These are phyloP conservation scores for Ormyrus thymus DNA, from an alignment of 2,888 invertebrate genomes.

Conservation along the genomic window DNA sequence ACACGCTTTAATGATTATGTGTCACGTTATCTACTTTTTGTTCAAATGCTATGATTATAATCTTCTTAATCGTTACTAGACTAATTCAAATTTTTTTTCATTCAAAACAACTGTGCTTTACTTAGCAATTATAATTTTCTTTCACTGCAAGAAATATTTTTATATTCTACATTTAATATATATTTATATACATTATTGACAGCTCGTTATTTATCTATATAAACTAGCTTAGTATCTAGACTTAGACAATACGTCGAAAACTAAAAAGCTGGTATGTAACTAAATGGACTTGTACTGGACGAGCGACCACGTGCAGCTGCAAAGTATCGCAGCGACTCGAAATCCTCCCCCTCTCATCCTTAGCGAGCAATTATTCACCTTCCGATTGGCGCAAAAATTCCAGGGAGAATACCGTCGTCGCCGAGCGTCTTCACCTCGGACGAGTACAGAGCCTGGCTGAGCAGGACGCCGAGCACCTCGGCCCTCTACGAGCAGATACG, in stretches of 20 bases:
- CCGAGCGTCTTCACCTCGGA: conserved; percentile 88
- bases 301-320: conserved; percentile 25
- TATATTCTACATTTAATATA: not conserved
- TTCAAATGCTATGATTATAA: conserved; percentile 24
- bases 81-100: not conserved
- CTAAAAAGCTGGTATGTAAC: not conserved
- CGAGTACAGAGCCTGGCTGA: conserved; percentile 95
- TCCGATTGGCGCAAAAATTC: conserved; percentile 5
- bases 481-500: conserved; percentile 94
- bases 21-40: conserved; percentile 9
- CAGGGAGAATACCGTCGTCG: conserved; percentile 76
- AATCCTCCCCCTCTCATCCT: not conserved
- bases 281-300: conserved; percentile 34
- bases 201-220: not conserved
- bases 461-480: conserved; percentile 91
- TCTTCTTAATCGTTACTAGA: conserved; percentile 5
- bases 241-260: conserved; percentile 6
- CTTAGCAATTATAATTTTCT: conserved; percentile 17
- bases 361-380: not conserved
- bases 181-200: not conserved
- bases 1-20: conserved; percentile 34
- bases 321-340: not conserved
- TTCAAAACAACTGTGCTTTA: conserved; percentile 27
- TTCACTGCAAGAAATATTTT: conserved; percentile 1
- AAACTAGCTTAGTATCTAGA: conserved; percentile 25